Evolutionary conservation across 2,797 vertebrate species (phyloP).

Genomic region (Jordanella pulchra): DNA sequence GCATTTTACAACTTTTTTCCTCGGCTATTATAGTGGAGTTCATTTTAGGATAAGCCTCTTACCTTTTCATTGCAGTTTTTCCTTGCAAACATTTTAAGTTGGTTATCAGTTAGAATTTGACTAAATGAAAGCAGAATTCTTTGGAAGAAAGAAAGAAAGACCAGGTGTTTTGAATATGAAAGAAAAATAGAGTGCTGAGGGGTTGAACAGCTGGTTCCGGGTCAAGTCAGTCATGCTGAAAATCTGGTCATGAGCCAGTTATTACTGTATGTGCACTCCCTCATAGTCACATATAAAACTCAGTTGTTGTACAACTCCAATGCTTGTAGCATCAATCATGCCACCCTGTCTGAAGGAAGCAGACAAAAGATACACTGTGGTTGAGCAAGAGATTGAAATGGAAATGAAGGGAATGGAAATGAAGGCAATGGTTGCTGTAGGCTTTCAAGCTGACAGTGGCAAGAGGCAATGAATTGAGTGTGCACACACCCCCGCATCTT

Average conservation of each 20-base stretch:
- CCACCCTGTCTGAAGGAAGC: slow-evolving; percentile 24
- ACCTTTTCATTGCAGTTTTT: neutral
- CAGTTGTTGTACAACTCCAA: slow-evolving; percentile 3
- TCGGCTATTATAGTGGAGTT: too few relatives aligned
- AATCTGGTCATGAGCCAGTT: slow-evolving; percentile 3
- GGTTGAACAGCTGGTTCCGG: neutral
- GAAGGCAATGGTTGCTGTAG: slow-evolving; percentile 39
- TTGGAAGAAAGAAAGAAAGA: neutral
- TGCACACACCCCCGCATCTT: slow-evolving; percentile 22
- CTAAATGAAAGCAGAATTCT: neutral
- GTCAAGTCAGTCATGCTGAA: slow-evolving; percentile 1
- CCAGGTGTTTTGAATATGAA: neutral
- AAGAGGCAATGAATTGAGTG: slow-evolving; percentile 10
- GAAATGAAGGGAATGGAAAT: slow-evolving; percentile 45
- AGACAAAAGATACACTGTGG: slow-evolving; percentile 33
- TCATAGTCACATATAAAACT: slow-evolving; percentile 2
- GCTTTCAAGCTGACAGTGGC: slow-evolving; percentile 50
- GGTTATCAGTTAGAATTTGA: neutral
- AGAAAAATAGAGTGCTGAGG: neutral
- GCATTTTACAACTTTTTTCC: too few relatives aligned
- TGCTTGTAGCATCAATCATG: slow-evolving; percentile 10
- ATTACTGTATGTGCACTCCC: neutral
- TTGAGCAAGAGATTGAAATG: slow-evolving; percentile 47
- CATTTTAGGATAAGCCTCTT: too few relatives aligned
- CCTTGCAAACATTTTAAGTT: too few relatives aligned